Base-by-base conservation (phyloP, 2,113 vertebrate species). In the Mobula birostris region DNA sequence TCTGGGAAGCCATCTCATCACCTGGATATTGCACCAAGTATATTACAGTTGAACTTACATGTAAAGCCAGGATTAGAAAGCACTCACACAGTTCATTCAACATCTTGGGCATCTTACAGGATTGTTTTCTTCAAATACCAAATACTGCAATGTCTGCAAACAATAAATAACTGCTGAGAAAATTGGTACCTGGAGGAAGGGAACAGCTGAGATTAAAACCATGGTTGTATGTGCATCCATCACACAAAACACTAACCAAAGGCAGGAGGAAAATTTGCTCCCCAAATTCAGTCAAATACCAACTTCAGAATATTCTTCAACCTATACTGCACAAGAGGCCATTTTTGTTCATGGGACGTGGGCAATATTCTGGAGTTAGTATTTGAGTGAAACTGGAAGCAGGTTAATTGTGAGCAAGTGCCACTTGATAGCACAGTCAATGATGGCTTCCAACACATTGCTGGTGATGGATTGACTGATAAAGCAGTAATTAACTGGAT, bases 1-100 rank as follows among this genome's bases (percentile, higher is more conserved):
- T 58, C 85, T n/a, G 11, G 27, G 85, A 88, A 88, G 14, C 27
- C n/a, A 27, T 63, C 56, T 88, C 85, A 88, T 88, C 85, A 88
- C 12, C 58, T 88, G 58, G 58, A 17, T 66, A 66, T 88, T 32
- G 61, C 29, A 63, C 12, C 5, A 29, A 63, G 85, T 88, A 14
- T 15, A 88, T 63, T 63, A 15, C 5, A n/a, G 61, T 24, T 61
- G 48, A 66, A 17, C 61, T 88, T 63, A 66, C 0, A 11, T 61
- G 48, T 87, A 66, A 88, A 66, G 85, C 61, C 85, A 66, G 15
- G 61, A 88, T 88, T 66, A 66, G 58, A 32, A 88, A 32, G 29
- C n/a, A 12, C 14, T 66, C 83, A 87, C 0, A 27, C 11, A 63
- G 27, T 87, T 87, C 27, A 29, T 61, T 83, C 21, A 7, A 29